Base-by-base conservation (phyloP, 2,888 invertebrate genomes). In the Caenorhabditis sp. region DNA sequence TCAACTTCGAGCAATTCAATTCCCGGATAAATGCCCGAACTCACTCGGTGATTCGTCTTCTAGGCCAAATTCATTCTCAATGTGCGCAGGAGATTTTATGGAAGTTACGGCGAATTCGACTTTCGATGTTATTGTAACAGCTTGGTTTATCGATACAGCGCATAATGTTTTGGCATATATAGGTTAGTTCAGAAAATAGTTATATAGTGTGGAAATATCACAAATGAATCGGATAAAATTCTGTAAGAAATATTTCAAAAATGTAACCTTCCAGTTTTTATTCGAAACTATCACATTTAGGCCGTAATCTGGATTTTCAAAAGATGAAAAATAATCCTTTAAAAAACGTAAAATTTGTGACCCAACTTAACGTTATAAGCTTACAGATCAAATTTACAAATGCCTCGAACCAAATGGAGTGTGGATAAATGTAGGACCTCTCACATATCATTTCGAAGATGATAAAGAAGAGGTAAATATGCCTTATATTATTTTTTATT, bases 81-180 rank as follows among this genome's bases (percentile, higher is more conserved):
- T 99, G 93, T 93, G 94, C 0, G 97, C 97, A 17, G 99, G 97
- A 0, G 97, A 97, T 88, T 99, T 97, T 88, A 90, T 95, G 20
- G 95, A 96, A 90, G 94, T 95, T 83, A 90, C 89, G 43, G 36
- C 56, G 3, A 85, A 90, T 54, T 91, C 92, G 73, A 91, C 92
- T 61, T 96, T 95, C 93, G 92, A 95, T 86, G 95, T 94, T 88
- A 92, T 99, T 0, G 94, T 94, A 0, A 95, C 97, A 0, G 96
- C 97, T 82, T 99, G 99, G 90, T 99, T 99, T 89, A 94, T 99
- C 66, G 99, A 99, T 89, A 99, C 99, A 86, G 97, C 97, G 0
- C 93, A 94, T 70, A 99, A 99, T 88, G 93, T 97, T 21, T 93
- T 97, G 3, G 93, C 93, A 85, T 97, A 97, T 87, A 92, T 99